These are phyloP conservation scores for Struthidea cinerea DNA, from an alignment of 2,113 vertebrate genomes.

Conservation along the genomic window DNA sequence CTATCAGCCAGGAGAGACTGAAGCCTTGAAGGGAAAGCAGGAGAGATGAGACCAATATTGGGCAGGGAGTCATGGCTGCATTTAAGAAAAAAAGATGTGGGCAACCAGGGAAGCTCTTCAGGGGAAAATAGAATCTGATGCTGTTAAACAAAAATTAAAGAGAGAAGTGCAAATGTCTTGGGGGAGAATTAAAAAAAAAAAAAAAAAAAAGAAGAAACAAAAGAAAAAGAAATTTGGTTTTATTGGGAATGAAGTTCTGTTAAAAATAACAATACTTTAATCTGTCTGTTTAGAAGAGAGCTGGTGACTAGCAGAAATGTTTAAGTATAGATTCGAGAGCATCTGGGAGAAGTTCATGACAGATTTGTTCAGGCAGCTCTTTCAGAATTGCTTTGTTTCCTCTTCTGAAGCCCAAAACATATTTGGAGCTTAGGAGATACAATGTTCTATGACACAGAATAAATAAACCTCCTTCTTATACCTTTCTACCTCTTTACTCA, in stretches of 20 bases:
- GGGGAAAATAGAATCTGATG: background rate
- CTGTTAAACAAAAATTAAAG: background rate
- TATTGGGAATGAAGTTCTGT: background rate
- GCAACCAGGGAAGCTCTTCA: background rate
- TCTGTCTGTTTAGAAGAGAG: background rate
- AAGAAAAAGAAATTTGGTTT: background rate
- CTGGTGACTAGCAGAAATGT: background rate
- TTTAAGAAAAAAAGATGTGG: background rate
- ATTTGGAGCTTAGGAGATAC: background rate
- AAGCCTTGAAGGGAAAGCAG: background rate
- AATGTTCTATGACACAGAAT: background rate
- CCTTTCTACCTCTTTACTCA: background rate
- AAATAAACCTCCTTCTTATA: background rate
- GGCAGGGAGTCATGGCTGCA: background rate
- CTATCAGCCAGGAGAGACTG: background rate
- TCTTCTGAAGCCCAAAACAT: background rate
- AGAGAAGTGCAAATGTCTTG: background rate
- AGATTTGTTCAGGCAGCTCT: background rate
- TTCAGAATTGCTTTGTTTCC: conserved; percentile 9
- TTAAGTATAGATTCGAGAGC: background rate
- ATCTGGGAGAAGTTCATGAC: conserved; percentile 2
- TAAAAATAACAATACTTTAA: conserved; percentile 2
- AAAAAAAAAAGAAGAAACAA: too few species aligned
- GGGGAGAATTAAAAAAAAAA: rapidly evolving
- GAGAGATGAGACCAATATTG: background rate